A percentile compares a stretch with the other conserved stretches of the same genome.
phyloP scores from a whole-genome alignment of 2,888 invertebrate species.

The Nemurella pictetii region DNA sequence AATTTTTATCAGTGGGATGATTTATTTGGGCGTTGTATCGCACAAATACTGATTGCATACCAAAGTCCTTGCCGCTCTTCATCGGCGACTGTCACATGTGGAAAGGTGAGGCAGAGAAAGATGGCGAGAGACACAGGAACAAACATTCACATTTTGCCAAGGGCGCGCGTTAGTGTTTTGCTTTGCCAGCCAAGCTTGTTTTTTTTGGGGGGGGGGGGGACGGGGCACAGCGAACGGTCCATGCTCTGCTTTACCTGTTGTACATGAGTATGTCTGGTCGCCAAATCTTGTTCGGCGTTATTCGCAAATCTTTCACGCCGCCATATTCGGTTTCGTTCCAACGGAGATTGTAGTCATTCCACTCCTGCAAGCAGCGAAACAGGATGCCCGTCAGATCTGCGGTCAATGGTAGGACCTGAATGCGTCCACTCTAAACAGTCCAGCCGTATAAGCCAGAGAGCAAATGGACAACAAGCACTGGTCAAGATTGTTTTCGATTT shows the following conservation, averaged over 20 bases:
- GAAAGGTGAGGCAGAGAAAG: constrained; percentile 4
- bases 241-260: constrained; percentile 75
- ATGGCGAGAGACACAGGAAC: not conserved
- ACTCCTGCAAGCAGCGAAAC: constrained; percentile 69
- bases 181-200: not conserved
- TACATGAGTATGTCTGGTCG: constrained; percentile 99
- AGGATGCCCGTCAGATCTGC: not conserved
- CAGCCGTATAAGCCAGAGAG: not conserved
- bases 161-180: not conserved
- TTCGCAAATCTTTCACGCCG: constrained; percentile 88
- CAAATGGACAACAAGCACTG: not conserved
- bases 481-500: not conserved
- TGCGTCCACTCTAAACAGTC: not conserved
- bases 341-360: constrained; percentile 95
- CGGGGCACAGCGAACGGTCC: constrained; percentile 14
- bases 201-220: not conserved
- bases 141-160: not conserved
- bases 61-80: not conserved
- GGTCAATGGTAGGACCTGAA: not conserved
- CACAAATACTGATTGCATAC: not conserved
- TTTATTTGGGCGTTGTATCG: not conserved
- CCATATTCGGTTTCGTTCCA: constrained; percentile 97
- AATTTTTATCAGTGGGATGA: not conserved
- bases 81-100: not conserved
- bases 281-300: constrained; percentile 96